A percentile compares a stretch with the other conserved stretches of the same genome.
These are phyloP conservation scores for Lasioglossum calceatum DNA, from an alignment of 2,888 invertebrate species.

Conservation along the genomic window DNA sequence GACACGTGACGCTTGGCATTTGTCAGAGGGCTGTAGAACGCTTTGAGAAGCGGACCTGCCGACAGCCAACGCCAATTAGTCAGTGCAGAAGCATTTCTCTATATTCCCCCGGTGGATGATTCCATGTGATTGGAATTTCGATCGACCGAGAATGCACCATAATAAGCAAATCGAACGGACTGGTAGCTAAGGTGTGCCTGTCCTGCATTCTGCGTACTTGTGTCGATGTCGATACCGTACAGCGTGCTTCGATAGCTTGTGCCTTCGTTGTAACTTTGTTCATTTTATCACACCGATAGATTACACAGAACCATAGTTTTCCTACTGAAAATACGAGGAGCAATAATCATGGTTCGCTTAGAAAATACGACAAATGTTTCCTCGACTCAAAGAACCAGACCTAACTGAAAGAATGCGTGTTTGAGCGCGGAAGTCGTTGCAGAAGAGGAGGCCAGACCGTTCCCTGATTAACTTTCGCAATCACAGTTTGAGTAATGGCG, in stretches of 20 bases:
- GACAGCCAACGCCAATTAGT: neutral
- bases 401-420: neutral
- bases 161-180: slow-evolving; percentile 40
- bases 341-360: neutral
- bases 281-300: neutral
- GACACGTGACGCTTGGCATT: neutral
- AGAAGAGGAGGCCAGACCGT: neutral
- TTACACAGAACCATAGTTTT: neutral
- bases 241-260: neutral
- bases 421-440: neutral
- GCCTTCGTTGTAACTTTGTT: neutral
- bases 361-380: neutral
- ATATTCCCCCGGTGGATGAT: slow-evolving; percentile 31
- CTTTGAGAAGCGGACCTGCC: neutral
- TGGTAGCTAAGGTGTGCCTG: slow-evolving; percentile 38
- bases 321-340: neutral
- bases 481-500: neutral
- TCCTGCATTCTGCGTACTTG: slow-evolving; percentile 32
- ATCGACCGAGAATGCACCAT: slow-evolving; percentile 26
- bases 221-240: slow-evolving; percentile 20
- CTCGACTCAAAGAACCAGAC: neutral
- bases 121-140: slow-evolving; percentile 50
- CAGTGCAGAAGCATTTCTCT: slow-evolving; percentile 11
- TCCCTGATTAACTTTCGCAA: slow-evolving; percentile 1
- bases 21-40: neutral